Conservation (phyloP, 1,140 invertebrate genomes). For the Drosophila pseudoobscura region DNA sequence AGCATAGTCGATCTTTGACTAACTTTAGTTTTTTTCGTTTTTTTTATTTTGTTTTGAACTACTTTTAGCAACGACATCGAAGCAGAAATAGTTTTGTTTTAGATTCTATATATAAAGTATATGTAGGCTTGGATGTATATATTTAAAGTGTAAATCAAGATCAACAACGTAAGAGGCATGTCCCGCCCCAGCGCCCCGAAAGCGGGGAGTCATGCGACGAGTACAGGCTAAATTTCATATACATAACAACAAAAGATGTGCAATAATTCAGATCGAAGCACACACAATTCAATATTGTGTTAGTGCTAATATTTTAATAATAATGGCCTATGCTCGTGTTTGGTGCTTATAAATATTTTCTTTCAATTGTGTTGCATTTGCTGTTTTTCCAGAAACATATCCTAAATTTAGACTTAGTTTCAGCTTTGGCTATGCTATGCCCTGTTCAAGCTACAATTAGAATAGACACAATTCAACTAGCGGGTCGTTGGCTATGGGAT, state of each 20-base stretch:
- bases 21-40: conserved; percentile 27
- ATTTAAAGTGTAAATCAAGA: conserved; percentile 34
- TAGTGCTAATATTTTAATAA: conserved; percentile 44
- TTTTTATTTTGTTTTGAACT: conserved; percentile 2
- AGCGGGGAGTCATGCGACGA: conserved; percentile 5
- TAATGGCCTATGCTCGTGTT: conserved; percentile 22
- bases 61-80: conserved; percentile 35
- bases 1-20: conserved; percentile 40
- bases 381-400: conserved; percentile 41
- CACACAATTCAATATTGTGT: conserved; percentile 11
- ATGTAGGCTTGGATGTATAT: conserved; percentile 12
- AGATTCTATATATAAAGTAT: conserved; percentile 9
- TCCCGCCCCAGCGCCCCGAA: conserved; percentile 10
- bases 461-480: conserved; percentile 70
- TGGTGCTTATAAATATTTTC: conserved; percentile 38
- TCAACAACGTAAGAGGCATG: conserved; percentile 47
- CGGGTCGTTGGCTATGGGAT: conserved; percentile 32
- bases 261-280: conserved; percentile 15
- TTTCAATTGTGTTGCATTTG: conserved; percentile 53
- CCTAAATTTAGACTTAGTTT: conserved; percentile 53
- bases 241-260: conserved; percentile 2
- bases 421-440: conserved; percentile 59
- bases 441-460: conserved; percentile 42
- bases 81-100: conserved; percentile 28
- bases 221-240: too few species aligned